A percentile compares a stretch with the other conserved stretches of the same genome.
These are phyloP conservation scores for Rhynchophorus ferrugineus DNA, from an alignment of 1,140 invertebrate genomes.

Conservation along the genomic window DNA sequence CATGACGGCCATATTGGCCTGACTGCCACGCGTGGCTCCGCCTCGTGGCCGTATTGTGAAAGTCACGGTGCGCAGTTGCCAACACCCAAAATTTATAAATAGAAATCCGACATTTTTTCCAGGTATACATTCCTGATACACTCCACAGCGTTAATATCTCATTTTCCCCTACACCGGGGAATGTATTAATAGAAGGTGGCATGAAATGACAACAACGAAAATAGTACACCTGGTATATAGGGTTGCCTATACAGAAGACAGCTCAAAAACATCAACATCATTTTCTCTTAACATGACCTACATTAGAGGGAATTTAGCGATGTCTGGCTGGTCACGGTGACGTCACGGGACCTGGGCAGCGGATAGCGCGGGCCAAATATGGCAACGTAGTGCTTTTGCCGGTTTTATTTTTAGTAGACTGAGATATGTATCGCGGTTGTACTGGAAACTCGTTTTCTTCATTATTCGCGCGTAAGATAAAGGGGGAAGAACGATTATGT, in stretches of 20 bases:
- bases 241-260: constrained; percentile 9
- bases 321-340: constrained; percentile 1
- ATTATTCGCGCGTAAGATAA: too few species aligned
- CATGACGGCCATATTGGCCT: constrained; percentile 43
- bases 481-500: constrained; percentile 11
- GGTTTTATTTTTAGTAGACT: constrained; percentile 14
- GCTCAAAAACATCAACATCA: neutral
- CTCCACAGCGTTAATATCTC: too few species aligned
- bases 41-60: constrained; percentile 3
- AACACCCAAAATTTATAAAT: neutral
- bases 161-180: too few species aligned
- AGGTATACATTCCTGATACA: too few species aligned
- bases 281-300: neutral
- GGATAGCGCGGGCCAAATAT: constrained; percentile 15
- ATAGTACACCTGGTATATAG: neutral
- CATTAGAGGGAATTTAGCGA: constrained; percentile 1
- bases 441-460: constrained; percentile 12
- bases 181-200: neutral
- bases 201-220: neutral
- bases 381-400: constrained; percentile 4
- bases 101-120: neutral
- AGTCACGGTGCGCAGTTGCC: constrained; percentile 5
- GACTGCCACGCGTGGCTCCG: constrained; percentile 27
- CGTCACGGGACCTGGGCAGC: constrained; percentile 13
- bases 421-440: neutral